phyloP scores from a whole-genome alignment of 2,113 vertebrate genomes.

The Nerophis ophidion region DNA sequence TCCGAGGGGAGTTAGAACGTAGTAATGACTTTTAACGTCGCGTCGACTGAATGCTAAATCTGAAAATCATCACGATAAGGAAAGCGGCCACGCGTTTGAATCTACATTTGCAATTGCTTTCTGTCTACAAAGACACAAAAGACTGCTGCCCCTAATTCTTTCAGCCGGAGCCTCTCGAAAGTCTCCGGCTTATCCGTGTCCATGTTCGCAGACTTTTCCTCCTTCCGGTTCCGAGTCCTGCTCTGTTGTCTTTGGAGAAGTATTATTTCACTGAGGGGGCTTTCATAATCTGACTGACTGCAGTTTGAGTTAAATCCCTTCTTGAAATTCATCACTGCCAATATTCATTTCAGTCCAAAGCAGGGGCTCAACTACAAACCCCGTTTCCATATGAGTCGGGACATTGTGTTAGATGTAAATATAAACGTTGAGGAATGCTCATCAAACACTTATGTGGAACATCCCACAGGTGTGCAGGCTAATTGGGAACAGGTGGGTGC shows the following conservation, averaged over 20 bases:
- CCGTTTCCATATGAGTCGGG: no score
- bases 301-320: constrained; percentile 9
- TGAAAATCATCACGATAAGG: neutral
- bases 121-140: neutral
- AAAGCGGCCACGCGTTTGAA: neutral
- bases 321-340: constrained; percentile 18
- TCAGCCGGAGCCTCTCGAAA: constrained; percentile 9
- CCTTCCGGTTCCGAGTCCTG: constrained; percentile 1
- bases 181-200: constrained; percentile 34
- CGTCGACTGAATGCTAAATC: neutral
- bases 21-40: constrained; percentile 4
- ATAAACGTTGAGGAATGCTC: no score
- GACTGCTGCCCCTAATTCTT: constrained; percentile 3
- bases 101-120: neutral
- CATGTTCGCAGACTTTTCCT: constrained; percentile 15
- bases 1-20: neutral
- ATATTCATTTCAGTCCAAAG: constrained; percentile 23
- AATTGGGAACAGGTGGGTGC: no score
- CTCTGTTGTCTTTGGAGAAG: constrained; percentile 24
- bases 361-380: neutral
- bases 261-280: constrained; percentile 6
- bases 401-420: no score
- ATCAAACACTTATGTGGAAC: no score
- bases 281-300: constrained; percentile 34
- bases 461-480: no score